Evolutionary conservation across 2,113 vertebrate species (phyloP).

Genomic region (Notothenia coriiceps): DNA sequence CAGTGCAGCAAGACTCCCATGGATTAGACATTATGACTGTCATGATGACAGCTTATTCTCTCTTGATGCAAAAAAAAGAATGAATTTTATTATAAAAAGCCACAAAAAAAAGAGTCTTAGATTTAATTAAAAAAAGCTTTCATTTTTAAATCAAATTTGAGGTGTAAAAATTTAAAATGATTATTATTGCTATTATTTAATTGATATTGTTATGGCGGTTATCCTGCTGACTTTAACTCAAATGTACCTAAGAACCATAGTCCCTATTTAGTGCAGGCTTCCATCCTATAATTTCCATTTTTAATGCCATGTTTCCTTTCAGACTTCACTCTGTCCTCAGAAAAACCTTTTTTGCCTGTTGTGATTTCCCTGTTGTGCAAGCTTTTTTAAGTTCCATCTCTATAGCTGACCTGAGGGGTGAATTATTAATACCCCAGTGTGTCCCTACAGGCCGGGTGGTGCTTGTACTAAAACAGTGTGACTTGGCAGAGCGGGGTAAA

Average conservation of each 20-base stretch:
- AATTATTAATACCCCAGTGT: slow-evolving; percentile 75
- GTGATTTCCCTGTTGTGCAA: slow-evolving; percentile 49
- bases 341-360: slow-evolving; percentile 27
- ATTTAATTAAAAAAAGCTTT: background rate
- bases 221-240: background rate
- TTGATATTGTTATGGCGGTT: background rate
- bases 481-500: slow-evolving; percentile 63
- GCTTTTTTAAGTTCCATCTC: slow-evolving; percentile 61
- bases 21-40: slow-evolving; percentile 7
- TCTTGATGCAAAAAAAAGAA: background rate
- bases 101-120: background rate
- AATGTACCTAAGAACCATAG: background rate
- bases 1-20: slow-evolving; percentile 67
- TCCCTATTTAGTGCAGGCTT: slow-evolving; percentile 14
- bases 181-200: background rate
- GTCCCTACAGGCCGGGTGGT: slow-evolving; percentile 57
- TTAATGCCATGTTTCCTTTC: slow-evolving; percentile 40
- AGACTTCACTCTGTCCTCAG: slow-evolving; percentile 44
- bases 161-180: background rate
- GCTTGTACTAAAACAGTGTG: slow-evolving; percentile 65
- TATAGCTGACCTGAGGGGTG: slow-evolving; percentile 65
- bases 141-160: background rate
- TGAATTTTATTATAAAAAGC: background rate
- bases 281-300: slow-evolving; percentile 45
- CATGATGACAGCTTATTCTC: slow-evolving; percentile 10